Evolutionary conservation across 2,888 invertebrate genomes (phyloP).

Genomic region (Osmoderma eremita): DNA sequence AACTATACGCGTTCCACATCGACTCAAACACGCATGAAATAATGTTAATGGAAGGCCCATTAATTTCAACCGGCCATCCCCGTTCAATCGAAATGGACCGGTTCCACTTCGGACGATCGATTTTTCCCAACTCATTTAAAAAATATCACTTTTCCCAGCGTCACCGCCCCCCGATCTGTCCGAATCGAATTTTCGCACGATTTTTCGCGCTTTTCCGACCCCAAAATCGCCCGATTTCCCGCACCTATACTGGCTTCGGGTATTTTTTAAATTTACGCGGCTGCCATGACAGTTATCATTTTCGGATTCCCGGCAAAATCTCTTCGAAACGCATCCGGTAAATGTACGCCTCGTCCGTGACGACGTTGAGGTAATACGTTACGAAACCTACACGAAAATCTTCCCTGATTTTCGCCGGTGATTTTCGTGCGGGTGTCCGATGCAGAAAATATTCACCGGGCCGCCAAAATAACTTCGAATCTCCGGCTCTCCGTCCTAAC

Average conservation of each 20-base stretch:
- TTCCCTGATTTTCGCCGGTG: constrained; percentile 47
- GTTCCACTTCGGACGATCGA: constrained; percentile 49
- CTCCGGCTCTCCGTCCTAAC: constrained; percentile 48
- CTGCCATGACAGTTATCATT: constrained; percentile 58
- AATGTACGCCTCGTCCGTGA: constrained; percentile 39
- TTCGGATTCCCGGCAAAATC: constrained; percentile 56
- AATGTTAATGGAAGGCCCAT: constrained; percentile 18
- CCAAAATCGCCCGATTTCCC: constrained; percentile 1
- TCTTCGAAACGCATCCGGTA: constrained; percentile 9
- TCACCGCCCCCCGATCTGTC: not conserved
- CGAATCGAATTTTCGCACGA: constrained; percentile 10
- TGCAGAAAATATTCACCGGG: constrained; percentile 31
- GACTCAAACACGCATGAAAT: constrained; percentile 5
- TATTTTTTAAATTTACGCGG: constrained; percentile 54
- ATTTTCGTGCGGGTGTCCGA: constrained; percentile 46
- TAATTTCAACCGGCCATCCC: constrained; percentile 48
- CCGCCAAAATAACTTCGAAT: constrained; percentile 56
- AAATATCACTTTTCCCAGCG: constrained; percentile 18
- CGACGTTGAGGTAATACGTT: constrained; percentile 39
- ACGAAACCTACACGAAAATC: constrained; percentile 47
- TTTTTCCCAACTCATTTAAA: constrained; percentile 43
- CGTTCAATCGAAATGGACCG: constrained; percentile 48
- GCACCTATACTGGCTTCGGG: constrained; percentile 6
- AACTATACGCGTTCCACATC: constrained; percentile 17
- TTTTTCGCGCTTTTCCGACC: constrained; percentile 35